These are phyloP conservation scores for Cryptotis parvus DNA, from an alignment of 2,113 vertebrate species.

Conservation along the genomic window DNA sequence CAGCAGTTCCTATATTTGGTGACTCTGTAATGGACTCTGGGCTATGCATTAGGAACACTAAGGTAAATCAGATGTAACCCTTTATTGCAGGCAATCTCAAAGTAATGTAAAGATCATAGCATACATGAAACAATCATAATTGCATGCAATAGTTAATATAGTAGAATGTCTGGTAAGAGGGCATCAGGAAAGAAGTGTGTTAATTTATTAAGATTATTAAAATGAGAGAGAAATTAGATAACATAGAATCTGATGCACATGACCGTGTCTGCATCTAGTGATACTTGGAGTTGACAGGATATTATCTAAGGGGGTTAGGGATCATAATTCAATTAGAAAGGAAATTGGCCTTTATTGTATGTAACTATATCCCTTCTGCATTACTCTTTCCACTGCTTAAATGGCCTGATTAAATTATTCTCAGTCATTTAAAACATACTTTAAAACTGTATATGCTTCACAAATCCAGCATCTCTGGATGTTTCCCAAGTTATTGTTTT, in stretches of 20 bases:
- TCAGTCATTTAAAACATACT: neutral
- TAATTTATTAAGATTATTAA: neutral
- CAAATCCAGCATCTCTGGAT: neutral
- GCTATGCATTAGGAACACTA: neutral
- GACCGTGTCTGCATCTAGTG: neutral
- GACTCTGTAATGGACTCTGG: neutral
- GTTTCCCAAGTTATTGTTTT: neutral
- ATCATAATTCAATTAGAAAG: conserved; percentile 10
- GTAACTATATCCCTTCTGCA: neutral
- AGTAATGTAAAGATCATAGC: neutral
- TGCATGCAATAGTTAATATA: neutral
- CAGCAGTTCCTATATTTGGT: neutral
- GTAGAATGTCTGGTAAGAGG: neutral
- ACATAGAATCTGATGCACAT: neutral
- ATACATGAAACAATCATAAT: conserved; percentile 12
- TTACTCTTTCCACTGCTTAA: neutral
- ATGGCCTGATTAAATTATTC: neutral
- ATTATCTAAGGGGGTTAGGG: neutral
- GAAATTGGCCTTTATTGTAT: neutral
- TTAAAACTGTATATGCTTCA: neutral
- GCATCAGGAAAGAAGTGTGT: neutral
- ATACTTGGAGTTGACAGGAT: neutral
- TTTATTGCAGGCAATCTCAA: neutral
- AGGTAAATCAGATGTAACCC: neutral
- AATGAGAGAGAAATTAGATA: neutral